Evolutionary conservation across 2,113 vertebrate genomes (phyloP), one percentile per base, ranked within the genome.

Genomic region (Alethe castanea): DNA sequence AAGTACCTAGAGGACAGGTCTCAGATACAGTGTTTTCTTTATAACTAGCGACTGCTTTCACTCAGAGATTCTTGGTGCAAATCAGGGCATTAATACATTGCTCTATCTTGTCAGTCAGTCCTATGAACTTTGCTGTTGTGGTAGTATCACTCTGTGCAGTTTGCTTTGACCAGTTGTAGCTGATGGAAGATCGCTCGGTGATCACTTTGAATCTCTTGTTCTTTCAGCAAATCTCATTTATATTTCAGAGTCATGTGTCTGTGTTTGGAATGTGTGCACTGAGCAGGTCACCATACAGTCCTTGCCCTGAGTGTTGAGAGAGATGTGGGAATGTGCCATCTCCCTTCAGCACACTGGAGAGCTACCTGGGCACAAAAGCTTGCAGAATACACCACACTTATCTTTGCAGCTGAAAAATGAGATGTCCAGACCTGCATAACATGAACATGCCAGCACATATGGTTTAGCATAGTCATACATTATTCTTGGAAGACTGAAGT

Each of bases 361-460:
- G 19, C 53, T 67, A 42, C 12, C 6, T 23, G 23, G 62, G 17
- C 31, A 50, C 5, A 6, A 45, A 72, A 45, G 14, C 8, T 10
- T 11, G 44, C 3, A 9, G n/a, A 36, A 8, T 40, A 26, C 38
- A 24, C 8, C 5, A 12, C 12, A 0, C 16, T 52, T 35, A 2
- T 4, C 6, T 62, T 50, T 50, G 70, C 5, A 1, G 9, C 9
- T 48, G 36, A n/a, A 79, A 82, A 44, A 79, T 4, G 4, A 88
- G 5, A 3, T 57, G 60, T 48, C n/a, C 14, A 24, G 56, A 40
- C 9, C 5, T 18, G 29, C 6, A 5, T 50, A 54, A 53, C 9
- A 1, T 26, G 11, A 67, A 54, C 0, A 0, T 33, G 35, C 16
- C 11, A 57, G 25, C 14, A 28, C 12, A 6, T 44, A 12, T 1